Base-by-base conservation (phyloP, 2,888 invertebrate genomes). In the Apamea anceps region DNA sequence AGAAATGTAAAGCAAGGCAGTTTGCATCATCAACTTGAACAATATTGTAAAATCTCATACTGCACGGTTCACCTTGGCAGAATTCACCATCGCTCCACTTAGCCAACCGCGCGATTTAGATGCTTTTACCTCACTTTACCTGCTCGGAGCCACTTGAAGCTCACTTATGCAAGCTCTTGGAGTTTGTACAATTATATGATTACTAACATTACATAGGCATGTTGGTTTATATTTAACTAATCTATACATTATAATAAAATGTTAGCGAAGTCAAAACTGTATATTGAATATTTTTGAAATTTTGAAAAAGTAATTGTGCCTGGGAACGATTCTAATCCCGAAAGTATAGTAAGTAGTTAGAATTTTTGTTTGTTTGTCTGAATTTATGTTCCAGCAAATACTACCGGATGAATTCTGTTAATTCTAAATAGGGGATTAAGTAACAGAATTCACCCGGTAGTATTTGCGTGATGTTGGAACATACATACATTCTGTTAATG, bases 41-140 rank as follows among this genome's bases (percentile, higher is more conserved):
- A 72, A 60, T n/a, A n/a, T 70, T 77, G 68, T 82, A 63, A 77
- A 77, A 82, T 62, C 70, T 80, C 71, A 82, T 79, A 65, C 70
- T 83, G 75, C 32, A 86, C 84, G 54, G 87, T 72, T 90, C 71
- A 83, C 91, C 91, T 90, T 91, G 91, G 73, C 87, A 84, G 81
- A 77, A 74, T 70, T 80, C 60, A 67, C 77, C 76, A 82, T 85
- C 81, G 85, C 86, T 81, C 80, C 70, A 82, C 79, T 83, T 88
- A 85, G 60, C 82, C 32, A 84, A 87, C 76, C 77, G 65, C 54
- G 65, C 77, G 70, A 83, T 68, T 82, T 54, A 78, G 76, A 81
- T 68, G 65, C 68, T 15, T 81, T 81, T 66, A 72, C 60, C 37
- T 60, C 57, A 42, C 0, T 54, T 42, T 57, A 42, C 72, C 3